phyloP scores from a whole-genome alignment of 2,113 vertebrate species.

The Morphnarchus princeps region DNA sequence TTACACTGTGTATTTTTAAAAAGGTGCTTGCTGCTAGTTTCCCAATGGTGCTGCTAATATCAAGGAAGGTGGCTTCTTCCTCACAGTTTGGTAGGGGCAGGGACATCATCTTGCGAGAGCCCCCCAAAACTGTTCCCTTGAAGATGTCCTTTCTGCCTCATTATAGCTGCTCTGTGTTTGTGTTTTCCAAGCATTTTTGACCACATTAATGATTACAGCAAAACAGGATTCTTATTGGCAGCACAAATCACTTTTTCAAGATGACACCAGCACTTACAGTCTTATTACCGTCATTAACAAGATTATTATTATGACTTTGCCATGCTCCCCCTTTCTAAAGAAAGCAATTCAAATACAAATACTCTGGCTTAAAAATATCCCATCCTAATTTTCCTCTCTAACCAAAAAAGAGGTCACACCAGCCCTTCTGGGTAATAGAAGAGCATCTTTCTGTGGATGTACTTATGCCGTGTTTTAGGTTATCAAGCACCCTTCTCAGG shows the following conservation, averaged over 20 bases:
- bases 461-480: not conserved
- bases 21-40: not conserved
- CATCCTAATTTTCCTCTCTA: constrained; percentile 5
- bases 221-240: constrained; percentile 13
- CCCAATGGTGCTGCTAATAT: not conserved
- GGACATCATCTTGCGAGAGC: not conserved
- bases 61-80: not conserved
- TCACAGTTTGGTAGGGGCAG: not conserved
- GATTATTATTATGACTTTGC: constrained; percentile 10
- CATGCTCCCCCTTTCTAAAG: not conserved
- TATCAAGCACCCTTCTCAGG: not conserved
- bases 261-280: constrained; percentile 4
- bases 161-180: not conserved
- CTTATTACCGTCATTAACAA: constrained; percentile 35
- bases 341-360: not conserved
- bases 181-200: not conserved
- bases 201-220: not conserved
- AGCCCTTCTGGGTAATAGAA: not conserved
- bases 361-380: constrained; percentile 7
- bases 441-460: not conserved
- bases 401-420: not conserved
- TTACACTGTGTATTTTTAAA: not conserved
- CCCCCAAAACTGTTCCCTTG: not conserved
- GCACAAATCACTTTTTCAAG: constrained; percentile 18
- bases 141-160: not conserved